These are phyloP conservation scores for Eciton burchellii DNA, from an alignment of 1,140 invertebrate genomes.

Conservation along the genomic window DNA sequence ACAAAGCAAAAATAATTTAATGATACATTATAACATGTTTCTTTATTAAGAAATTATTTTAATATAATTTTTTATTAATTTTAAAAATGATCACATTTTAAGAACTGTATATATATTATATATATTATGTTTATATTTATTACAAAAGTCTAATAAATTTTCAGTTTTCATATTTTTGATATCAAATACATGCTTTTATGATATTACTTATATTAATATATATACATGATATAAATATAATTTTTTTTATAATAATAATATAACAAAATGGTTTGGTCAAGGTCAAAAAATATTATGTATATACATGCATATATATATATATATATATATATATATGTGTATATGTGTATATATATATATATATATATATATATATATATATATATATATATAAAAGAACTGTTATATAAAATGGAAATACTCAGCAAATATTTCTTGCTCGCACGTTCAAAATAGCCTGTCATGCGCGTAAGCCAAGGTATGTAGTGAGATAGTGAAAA, in stretches of 20 bases:
- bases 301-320: neutral
- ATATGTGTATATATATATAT: neutral
- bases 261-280: conserved; percentile 14
- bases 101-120: neutral
- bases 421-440: conserved; percentile 40
- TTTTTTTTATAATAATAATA: neutral
- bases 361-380: neutral
- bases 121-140: neutral
- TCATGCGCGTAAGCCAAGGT: conserved; percentile 83
- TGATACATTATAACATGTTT: neutral
- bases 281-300: neutral
- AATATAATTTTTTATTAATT: neutral
- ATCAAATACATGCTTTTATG: neutral
- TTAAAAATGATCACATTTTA: neutral
- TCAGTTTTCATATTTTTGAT: neutral
- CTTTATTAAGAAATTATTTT: neutral
- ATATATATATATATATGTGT: neutral
- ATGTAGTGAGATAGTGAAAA: conserved; percentile 83
- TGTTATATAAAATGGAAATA: conserved; percentile 18
- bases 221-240: neutral
- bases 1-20: conserved; percentile 13
- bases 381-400: conserved; percentile 12
- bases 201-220: neutral
- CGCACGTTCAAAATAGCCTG: conserved; percentile 74
- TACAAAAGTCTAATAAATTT: neutral